These are phyloP conservation scores for Diarsia dahlii DNA, from an alignment of 2,888 invertebrate species.

Conservation along the genomic window DNA sequence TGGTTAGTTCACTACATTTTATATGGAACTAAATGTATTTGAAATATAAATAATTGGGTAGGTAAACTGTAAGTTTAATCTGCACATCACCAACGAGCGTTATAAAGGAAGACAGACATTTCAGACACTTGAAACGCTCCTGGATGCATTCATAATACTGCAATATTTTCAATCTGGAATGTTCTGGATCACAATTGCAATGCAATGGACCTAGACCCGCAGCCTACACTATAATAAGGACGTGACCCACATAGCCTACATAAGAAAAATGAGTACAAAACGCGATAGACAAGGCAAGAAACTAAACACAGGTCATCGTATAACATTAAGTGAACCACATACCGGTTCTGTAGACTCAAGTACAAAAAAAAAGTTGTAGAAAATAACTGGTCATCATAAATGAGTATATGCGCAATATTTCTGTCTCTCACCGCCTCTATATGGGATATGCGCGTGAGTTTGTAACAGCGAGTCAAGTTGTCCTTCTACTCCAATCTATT, in stretches of 20 bases:
- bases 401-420: slow-evolving; percentile 9
- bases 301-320: neutral
- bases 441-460: slow-evolving; percentile 14
- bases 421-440: slow-evolving; percentile 9
- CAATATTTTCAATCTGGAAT: slow-evolving; percentile 24
- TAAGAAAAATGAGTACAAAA: slow-evolving; percentile 24
- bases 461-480: slow-evolving; percentile 36
- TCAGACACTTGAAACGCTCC: neutral
- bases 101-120: neutral
- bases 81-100: neutral
- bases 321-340: neutral
- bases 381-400: neutral
- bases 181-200: slow-evolving; percentile 20
- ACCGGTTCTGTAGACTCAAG: slow-evolving; percentile 8
- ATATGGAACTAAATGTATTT: neutral
- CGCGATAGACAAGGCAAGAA: slow-evolving; percentile 4
- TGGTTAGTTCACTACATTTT: neutral
- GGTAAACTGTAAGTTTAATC: neutral
- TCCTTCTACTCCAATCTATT: slow-evolving; percentile 56
- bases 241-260: slow-evolving; percentile 39
- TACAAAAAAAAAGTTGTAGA: slow-evolving; percentile 19
- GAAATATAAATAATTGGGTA: neutral
- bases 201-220: slow-evolving; percentile 23
- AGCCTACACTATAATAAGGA: slow-evolving; percentile 42
- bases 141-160: neutral